Base-by-base conservation (phyloP, 1,140 invertebrate species). In the Steinernema khuongi region DNA sequence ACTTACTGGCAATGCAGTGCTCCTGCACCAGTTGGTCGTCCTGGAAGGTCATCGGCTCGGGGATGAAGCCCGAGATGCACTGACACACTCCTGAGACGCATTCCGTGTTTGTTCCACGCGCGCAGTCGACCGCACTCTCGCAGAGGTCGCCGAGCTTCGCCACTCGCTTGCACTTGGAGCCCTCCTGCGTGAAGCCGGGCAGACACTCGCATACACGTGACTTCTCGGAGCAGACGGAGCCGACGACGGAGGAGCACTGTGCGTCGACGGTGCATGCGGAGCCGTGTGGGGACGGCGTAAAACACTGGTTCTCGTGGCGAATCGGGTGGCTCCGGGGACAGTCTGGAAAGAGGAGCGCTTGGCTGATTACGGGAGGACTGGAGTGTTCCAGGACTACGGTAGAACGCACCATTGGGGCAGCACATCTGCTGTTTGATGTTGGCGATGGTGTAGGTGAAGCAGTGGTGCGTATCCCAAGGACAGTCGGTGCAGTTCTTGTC, bases 401-500 rank as follows among this genome's bases (percentile, higher is more conserved):
- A 22, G 11, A n/a, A n/a, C 36, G n/a, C 19, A 60, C 50, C 50
- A 22, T 60, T 60, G 19, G 50, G 50, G 26, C 50, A 60, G 50
- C 50, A 60, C 50, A 60, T 60, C 19, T 60, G 50, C 50, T 60
- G 50, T 22, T 60, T 11, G 22, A 60, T 22, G 50, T 26, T 60
- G 7, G 50, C 14, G 50, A 60, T 60, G 14, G 50, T 60, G 50
- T 60, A 60, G 50, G 50, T 17, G 50, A 60, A 60, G 50, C 50
- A 60, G 50, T 60, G 50, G 50, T 60, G 50, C 4, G 50, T 60
- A 4, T 60, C 19, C 50, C 50, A 60, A 2, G 50, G 50, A 60
- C 50, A 60, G 50, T 60, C 22, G 19, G 7, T 4, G 50, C 50
- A 60, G 50, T 60, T 22, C 50, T 60, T 60, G 7, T 60, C 50